A percentile compares a stretch with the other conserved stretches of the same genome.
Evolutionary conservation across 2,888 invertebrate genomes (phyloP).

Genomic region (Xanthia icteritia): DNA sequence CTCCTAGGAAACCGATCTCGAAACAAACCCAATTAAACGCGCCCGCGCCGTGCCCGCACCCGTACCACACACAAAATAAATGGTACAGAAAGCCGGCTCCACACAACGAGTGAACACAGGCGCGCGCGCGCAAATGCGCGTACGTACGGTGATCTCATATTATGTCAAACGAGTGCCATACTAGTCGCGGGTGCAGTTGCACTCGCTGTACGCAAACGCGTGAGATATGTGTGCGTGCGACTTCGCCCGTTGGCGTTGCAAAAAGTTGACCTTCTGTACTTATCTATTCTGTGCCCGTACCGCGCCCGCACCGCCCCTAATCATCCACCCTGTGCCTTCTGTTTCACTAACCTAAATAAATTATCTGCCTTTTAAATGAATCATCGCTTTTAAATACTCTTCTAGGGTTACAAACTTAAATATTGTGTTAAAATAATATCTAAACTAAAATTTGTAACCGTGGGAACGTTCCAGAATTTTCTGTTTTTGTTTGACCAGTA

Average conservation of each 20-base stretch:
- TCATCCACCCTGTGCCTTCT: conserved; percentile 64
- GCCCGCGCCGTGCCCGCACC: conserved; percentile 59
- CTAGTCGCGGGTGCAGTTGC: background rate
- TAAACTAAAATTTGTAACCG: conserved; percentile 12
- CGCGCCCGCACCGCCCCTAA: conserved; percentile 52
- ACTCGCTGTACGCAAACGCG: background rate
- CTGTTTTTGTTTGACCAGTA: background rate
- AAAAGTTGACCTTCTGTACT: conserved; percentile 9
- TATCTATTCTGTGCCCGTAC: conserved; percentile 19
- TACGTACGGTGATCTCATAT: background rate
- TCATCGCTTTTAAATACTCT: conserved; percentile 69
- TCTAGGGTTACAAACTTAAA: conserved; percentile 52
- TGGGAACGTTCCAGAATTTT: background rate
- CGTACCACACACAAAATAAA: conserved; percentile 19
- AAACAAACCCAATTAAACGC: conserved; percentile 77
- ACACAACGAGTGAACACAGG: background rate
- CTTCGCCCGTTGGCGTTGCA: background rate
- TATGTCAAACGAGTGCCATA: background rate
- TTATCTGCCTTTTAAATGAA: conserved; percentile 73
- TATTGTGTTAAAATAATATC: conserved; percentile 38
- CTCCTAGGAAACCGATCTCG: conserved; percentile 70
- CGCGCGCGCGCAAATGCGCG: background rate
- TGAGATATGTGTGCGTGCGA: background rate
- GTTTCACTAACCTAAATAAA: conserved; percentile 74
- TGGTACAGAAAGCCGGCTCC: background rate